Percentiles rank a stretch among this genome's conserved stretches.
Evolutionary conservation across 2,113 vertebrate genomes (phyloP).

Genomic region (Peucedramus taeniatus): DNA sequence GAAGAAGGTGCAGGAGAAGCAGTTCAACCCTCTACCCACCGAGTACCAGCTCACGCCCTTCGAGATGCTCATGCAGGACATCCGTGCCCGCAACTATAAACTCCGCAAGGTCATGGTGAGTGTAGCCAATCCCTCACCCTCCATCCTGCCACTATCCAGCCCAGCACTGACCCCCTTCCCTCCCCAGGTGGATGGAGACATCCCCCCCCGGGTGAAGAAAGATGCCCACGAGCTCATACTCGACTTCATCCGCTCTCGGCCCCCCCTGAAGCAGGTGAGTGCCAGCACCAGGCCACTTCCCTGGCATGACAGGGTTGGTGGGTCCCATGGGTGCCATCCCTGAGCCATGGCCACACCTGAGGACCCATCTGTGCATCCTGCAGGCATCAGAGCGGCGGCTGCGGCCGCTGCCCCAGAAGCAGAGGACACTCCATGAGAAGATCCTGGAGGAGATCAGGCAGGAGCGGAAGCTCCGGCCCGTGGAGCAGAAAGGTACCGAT

Average conservation of each 20-base stretch:
- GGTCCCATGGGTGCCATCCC: background rate
- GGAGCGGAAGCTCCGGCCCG: conserved; percentile 86
- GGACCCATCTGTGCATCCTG: fast-evolving
- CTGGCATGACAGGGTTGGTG: background rate
- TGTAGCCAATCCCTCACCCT: fast-evolving
- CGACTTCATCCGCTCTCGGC: conserved; percentile 93
- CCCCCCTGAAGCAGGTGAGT: conserved; percentile 87
- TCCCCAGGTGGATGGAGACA: conserved; percentile 86
- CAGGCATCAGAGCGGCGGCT: conserved; percentile 87
- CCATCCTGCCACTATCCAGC: background rate
- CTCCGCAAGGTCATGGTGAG: conserved; percentile 97
- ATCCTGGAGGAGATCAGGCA: conserved; percentile 92
- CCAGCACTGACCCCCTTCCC: background rate
- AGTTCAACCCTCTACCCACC: conserved; percentile 87
- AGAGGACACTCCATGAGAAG: conserved; percentile 84
- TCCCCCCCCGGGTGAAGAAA: conserved; percentile 87
- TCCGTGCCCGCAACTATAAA: conserved; percentile 88
- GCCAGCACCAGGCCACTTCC: fast-evolving
- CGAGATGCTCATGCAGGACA: conserved; percentile 98
- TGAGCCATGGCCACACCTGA: fast-evolving
- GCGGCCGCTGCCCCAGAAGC: conserved; percentile 82
- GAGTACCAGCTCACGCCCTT: conserved; percentile 97
- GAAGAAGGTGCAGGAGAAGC: conserved; percentile 93
- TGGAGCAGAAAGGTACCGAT: conserved; percentile 74
- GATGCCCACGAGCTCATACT: conserved; percentile 91